phyloP scores from a whole-genome alignment of 2,797 vertebrate species.

The Clarias pachynema region DNA sequence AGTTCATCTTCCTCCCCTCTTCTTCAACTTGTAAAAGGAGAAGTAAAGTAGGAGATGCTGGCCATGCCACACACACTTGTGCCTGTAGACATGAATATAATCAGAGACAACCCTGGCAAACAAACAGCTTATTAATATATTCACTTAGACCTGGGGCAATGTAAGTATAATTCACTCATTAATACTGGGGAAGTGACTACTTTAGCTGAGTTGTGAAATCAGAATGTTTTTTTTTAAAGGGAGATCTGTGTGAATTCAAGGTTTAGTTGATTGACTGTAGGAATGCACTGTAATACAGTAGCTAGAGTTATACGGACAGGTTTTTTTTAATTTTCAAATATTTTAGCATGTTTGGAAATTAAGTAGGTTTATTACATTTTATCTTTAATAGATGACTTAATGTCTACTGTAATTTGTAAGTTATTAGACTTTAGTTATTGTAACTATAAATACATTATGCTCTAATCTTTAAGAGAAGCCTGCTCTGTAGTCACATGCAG shows the following conservation, averaged over 20 bases:
- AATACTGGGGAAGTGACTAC: neutral
- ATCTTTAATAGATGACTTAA: neutral
- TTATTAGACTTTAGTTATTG: too few relatives aligned
- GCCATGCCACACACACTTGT: constrained; percentile 37
- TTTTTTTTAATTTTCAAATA: neutral
- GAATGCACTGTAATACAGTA: neutral
- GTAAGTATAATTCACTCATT: constrained; percentile 30
- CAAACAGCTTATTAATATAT: constrained; percentile 15
- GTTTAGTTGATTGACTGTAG: neutral
- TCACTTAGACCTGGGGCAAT: constrained; percentile 31
- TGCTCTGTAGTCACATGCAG: neutral
- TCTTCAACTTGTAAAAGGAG: constrained; percentile 51
- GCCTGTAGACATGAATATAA: constrained; percentile 29
- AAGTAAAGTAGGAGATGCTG: constrained; percentile 54
- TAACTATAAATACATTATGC: neutral
- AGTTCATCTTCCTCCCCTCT: constrained; percentile 53
- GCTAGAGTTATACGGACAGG: neutral
- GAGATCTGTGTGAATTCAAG: neutral
- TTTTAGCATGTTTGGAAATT: neutral
- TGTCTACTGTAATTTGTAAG: neutral
- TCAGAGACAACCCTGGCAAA: constrained; percentile 22
- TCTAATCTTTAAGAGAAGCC: neutral
- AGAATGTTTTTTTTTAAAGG: neutral
- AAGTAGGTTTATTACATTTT: neutral
- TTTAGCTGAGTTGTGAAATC: neutral